Conservation (phyloP, 92 coral and sea anemone genomes). For the Meandrina meandrites region DNA sequence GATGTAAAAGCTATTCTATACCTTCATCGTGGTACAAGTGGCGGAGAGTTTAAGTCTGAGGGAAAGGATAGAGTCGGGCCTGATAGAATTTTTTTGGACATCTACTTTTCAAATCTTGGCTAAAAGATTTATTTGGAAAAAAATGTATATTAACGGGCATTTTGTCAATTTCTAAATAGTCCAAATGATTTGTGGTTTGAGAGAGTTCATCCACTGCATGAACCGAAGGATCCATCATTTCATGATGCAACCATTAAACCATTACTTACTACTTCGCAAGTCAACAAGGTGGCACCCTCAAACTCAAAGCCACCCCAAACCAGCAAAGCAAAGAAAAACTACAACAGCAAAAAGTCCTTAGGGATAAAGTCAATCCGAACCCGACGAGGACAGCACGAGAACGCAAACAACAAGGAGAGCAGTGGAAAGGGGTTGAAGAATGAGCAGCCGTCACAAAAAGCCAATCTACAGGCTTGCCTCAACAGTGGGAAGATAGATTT, state of each 20-base stretch:
- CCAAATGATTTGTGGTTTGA: conserved; percentile 83
- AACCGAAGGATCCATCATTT: conserved; percentile 61
- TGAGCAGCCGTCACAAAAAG: neutral
- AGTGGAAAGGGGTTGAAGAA: neutral
- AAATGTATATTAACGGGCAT: too few species aligned
- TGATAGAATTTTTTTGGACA: too few species aligned
- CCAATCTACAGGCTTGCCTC: neutral
- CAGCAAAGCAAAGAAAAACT: conserved; percentile 33
- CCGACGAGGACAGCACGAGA: conserved; percentile 57
- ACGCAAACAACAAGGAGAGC: neutral
- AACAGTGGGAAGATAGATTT: conserved; percentile 4
- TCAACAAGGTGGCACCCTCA: neutral
- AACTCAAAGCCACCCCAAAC: neutral
- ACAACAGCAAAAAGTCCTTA: conserved; percentile 68
- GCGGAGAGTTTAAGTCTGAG: too few species aligned
- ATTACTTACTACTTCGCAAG: conserved; percentile 42
- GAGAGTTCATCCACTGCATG: conserved; percentile 79
- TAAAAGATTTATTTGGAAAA: too few species aligned
- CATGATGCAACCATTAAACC: conserved; percentile 51
- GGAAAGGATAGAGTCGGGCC: too few species aligned
- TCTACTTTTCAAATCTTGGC: too few species aligned
- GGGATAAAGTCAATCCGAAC: conserved; percentile 70
- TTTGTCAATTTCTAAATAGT: conserved; percentile 31
- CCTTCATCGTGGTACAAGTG: too few species aligned
- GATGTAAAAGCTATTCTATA: too few species aligned